phyloP scores from a whole-genome alignment of 2,888 invertebrate genomes.

The Odiellus spinosus region DNA sequence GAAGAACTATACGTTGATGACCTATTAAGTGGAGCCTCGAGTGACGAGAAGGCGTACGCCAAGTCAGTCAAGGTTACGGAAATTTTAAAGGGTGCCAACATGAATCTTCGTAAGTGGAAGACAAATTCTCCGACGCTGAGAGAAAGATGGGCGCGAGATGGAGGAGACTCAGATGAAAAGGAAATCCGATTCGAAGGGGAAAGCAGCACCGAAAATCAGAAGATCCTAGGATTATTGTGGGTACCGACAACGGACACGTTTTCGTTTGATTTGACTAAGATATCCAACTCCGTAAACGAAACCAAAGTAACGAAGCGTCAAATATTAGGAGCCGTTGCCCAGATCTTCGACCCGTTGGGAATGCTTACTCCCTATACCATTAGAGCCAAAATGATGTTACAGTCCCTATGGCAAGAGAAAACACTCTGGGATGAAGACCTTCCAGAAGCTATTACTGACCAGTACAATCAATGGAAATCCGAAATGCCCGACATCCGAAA shows the following conservation, averaged over 20 bases:
- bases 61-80: not conserved
- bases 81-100: not conserved
- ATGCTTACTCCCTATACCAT: not conserved
- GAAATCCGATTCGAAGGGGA: no score
- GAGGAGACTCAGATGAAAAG: no score
- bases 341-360: slow-evolving; percentile 1
- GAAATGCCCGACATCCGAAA: not conserved
- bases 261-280: no score
- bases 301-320: not conserved
- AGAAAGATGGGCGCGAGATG: not conserved
- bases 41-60: not conserved
- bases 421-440: not conserved
- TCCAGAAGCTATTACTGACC: not conserved
- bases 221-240: no score
- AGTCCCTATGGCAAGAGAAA: not conserved
- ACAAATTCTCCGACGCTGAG: not conserved
- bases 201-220: no score
- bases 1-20: slow-evolving; percentile 1
- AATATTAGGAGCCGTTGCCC: not conserved
- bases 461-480: not conserved
- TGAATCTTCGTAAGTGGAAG: no score
- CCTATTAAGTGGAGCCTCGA: not conserved
- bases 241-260: no score
- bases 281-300: no score
- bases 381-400: not conserved